Base-by-base conservation (phyloP, 2,888 invertebrate species). In the Lissonota sp. region DNA sequence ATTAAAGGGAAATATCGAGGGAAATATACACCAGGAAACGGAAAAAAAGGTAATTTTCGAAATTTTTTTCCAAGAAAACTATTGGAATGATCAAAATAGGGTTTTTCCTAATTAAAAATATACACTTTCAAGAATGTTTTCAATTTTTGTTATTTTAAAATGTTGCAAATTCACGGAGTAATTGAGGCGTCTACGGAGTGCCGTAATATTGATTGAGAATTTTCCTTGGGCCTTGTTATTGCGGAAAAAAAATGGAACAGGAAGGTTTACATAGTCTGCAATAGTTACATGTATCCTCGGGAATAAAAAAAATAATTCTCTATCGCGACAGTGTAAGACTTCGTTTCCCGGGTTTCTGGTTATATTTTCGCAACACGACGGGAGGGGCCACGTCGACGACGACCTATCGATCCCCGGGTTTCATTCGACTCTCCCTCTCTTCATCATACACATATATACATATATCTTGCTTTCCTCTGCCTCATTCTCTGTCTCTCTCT, bases 401-500 rank as follows among this genome's bases (percentile, higher is more conserved):
- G 82, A 84, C 82, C 84, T 83, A 80, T 83, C 75, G 78, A 78
- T 79, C 81, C 70, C 55, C 69, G 80, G 79, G 63, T 72, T 66
- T 75, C 64, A 66, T 74, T 78, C 74, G 72, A 46, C 70, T 57
- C 70, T 55, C 49, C n/a, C 42, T 46, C 55, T 44, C 42, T 40
- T 40, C 12, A 53, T 14, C 57, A 26, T 26, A 26, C 26, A 3
- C 3, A 26, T 26, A 26, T 26, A 26, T 26, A 26, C 3, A 26
- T 26, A 26, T 14, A 55, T 44, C 51, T 42, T n/a, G n/a, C n/a
- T n/a, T 16, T 70, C 44, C 26, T 10, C 57, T 37, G 60, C 40
- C 49, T 63, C 79, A 8, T 60, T 53, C 53, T 51, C 60, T 39
- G 40, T 49, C 64, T 40, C 58, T 51, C 63, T 37, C 64, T 49